phyloP scores from a whole-genome alignment of 2,888 invertebrate genomes.

The Antheraea assamensis region DNA sequence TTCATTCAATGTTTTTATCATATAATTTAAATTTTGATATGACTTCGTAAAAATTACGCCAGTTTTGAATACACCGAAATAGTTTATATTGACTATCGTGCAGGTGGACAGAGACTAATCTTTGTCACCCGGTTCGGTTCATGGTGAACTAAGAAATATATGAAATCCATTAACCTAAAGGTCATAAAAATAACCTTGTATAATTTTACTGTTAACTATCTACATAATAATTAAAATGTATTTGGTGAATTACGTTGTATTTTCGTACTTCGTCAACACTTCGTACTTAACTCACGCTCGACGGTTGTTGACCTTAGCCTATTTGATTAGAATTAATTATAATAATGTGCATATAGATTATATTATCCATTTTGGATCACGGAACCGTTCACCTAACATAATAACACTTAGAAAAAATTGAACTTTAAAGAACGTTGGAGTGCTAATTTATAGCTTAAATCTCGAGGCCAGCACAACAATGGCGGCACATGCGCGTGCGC shows the following conservation, averaged over 20 bases:
- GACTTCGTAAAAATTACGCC: too few relatives aligned
- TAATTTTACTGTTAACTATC: not conserved
- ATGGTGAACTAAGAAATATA: too few relatives aligned
- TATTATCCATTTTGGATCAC: slow-evolving; percentile 21
- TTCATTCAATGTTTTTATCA: too few relatives aligned
- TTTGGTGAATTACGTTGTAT: not conserved
- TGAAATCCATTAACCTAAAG: too few relatives aligned
- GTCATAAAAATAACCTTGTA: too few relatives aligned
- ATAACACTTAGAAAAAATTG: slow-evolving; percentile 19
- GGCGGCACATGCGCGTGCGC: slow-evolving; percentile 11
- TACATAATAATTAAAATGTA: not conserved
- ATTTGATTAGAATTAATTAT: not conserved
- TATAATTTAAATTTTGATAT: too few relatives aligned
- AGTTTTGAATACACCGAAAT: too few relatives aligned
- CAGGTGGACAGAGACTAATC: too few relatives aligned
- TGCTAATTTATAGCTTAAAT: not conserved
- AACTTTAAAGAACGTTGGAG: slow-evolving; percentile 24
- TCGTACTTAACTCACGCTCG: not conserved
- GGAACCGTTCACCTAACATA: slow-evolving; percentile 19
- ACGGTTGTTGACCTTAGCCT: slow-evolving; percentile 4
- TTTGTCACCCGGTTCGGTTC: too few relatives aligned
- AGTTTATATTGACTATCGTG: too few relatives aligned
- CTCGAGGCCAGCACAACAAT: slow-evolving; percentile 22
- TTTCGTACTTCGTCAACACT: not conserved
- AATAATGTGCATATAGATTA: slow-evolving; percentile 7